phyloP scores from a whole-genome alignment of 2,113 vertebrate genomes.

The Stercorarius parasiticus region DNA sequence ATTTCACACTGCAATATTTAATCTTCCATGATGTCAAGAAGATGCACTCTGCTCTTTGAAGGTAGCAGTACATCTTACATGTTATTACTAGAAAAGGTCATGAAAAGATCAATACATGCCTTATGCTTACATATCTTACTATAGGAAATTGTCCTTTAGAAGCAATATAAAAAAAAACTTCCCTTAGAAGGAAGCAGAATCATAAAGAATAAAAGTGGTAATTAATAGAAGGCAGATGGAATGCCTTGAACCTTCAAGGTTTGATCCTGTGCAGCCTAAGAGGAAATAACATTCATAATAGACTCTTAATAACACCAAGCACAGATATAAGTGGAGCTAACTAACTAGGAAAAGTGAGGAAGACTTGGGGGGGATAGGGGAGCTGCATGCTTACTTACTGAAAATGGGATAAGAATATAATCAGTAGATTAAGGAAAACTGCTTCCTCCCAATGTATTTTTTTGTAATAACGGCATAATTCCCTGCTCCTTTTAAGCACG shows the following conservation, averaged over 20 bases:
- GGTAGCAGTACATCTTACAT: background rate
- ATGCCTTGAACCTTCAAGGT: slow-evolving; percentile 26
- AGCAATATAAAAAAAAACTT: background rate
- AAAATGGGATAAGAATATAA: background rate
- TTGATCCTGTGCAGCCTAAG: slow-evolving; percentile 8
- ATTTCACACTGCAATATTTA: slow-evolving; percentile 2
- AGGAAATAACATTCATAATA: slow-evolving; percentile 12
- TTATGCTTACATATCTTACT: slow-evolving; percentile 30
- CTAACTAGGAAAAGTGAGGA: background rate
- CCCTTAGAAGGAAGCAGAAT: slow-evolving; percentile 15
- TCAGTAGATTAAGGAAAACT: background rate
- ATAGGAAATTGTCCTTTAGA: slow-evolving; percentile 35
- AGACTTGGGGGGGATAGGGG: background rate
- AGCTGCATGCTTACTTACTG: background rate
- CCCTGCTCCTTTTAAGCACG: background rate
- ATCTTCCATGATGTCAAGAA: background rate
- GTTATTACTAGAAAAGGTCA: slow-evolving; percentile 61
- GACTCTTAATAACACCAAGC: slow-evolving; percentile 1
- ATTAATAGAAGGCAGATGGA: slow-evolving; percentile 55
- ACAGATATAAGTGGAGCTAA: background rate
- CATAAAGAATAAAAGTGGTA: slow-evolving; percentile 12
- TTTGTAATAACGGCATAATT: background rate
- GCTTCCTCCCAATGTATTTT: background rate
- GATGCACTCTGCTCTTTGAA: slow-evolving; percentile 22
- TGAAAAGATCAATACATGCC: slow-evolving; percentile 30